Evolutionary conservation across 2,113 vertebrate species (phyloP).

Genomic region (Pluvialis apricaria): DNA sequence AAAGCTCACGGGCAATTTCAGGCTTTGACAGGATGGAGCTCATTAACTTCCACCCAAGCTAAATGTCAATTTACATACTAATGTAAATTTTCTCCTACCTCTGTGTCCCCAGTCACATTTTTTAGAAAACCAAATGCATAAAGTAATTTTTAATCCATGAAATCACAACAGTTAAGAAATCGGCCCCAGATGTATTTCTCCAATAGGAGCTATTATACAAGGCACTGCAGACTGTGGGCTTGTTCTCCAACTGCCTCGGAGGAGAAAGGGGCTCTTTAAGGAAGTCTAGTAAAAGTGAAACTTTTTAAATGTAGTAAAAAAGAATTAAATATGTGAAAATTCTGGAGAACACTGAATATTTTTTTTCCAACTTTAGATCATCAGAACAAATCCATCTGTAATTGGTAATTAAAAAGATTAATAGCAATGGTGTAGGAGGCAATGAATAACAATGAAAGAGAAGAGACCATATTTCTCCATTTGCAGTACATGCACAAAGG

Average conservation of each 20-base stretch:
- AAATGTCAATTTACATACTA: slow-evolving; percentile 35
- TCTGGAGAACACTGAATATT: neutral
- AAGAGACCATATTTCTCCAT: neutral
- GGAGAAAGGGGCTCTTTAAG: neutral
- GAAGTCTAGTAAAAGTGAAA: neutral
- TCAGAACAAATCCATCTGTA: neutral
- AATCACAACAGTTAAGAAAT: neutral
- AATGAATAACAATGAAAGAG: neutral
- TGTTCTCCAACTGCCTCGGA: neutral
- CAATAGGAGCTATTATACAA: neutral
- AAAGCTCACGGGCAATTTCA: slow-evolving; percentile 12
- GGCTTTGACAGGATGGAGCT: slow-evolving; percentile 19
- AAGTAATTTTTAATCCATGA: slow-evolving; percentile 5
- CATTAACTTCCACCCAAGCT: slow-evolving; percentile 29
- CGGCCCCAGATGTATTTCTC: neutral
- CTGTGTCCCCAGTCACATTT: neutral
- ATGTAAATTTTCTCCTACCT: slow-evolving; percentile 14
- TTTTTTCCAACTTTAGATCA: neutral
- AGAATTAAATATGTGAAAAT: neutral
- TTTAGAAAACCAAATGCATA: neutral
- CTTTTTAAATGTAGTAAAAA: neutral
- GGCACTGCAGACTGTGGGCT: neutral
- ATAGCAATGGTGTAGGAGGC: neutral
- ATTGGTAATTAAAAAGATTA: neutral
- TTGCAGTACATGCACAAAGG: neutral